phyloP scores from a whole-genome alignment of 2,888 invertebrate genomes.

The Caenorhabditis imperialis region DNA sequence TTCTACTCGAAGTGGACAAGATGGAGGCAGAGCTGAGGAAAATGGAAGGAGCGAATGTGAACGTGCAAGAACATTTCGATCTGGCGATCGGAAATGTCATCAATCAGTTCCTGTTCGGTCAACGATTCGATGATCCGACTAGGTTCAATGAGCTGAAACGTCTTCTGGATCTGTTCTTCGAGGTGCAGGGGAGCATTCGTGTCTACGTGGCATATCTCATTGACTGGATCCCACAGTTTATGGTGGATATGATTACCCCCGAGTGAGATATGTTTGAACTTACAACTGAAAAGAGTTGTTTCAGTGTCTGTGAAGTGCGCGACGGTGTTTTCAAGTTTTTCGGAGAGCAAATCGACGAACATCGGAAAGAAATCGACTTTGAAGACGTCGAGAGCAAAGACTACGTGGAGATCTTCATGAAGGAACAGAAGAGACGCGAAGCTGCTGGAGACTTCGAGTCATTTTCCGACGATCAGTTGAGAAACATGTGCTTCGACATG shows the following conservation, averaged over 20 bases:
- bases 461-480: conserved; percentile 51
- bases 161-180: conserved; percentile 21
- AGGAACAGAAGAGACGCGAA: conserved; percentile 54
- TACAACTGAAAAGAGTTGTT: conserved; percentile 1
- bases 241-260: conserved; percentile 28
- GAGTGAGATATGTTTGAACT: conserved; percentile 16
- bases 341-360: conserved; percentile 54
- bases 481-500: conserved; percentile 62
- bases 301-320: conserved; percentile 34
- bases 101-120: conserved; percentile 43
- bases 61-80: conserved; percentile 51
- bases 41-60: conserved; percentile 19
- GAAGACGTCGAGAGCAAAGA: conserved; percentile 41
- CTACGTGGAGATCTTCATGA: conserved; percentile 58
- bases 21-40: conserved; percentile 29
- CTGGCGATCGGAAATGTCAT: conserved; percentile 52
- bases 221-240: conserved; percentile 17
- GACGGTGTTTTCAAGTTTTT: conserved; percentile 54
- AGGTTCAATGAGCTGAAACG: conserved; percentile 14
- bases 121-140: conserved; percentile 48
- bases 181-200: conserved; percentile 30
- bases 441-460: conserved; percentile 38
- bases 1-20: conserved; percentile 43
- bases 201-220: conserved; percentile 17
- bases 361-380: conserved; percentile 42